Evolutionary conservation across 2,888 invertebrate genomes (phyloP), one percentile per base, ranked within the genome.

Genomic region (Panopea generosa): DNA sequence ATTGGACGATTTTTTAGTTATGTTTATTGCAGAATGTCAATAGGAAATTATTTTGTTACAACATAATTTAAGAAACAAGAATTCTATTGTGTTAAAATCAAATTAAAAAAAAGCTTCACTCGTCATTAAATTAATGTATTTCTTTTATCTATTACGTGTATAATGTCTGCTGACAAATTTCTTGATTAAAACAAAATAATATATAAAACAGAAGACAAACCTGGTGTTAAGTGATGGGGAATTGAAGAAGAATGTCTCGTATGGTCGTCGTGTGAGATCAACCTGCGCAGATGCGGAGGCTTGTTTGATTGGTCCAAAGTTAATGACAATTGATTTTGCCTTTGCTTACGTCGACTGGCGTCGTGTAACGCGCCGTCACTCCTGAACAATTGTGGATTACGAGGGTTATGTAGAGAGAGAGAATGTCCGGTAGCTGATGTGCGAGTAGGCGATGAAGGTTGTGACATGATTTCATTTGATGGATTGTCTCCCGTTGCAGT

Each of bases 381-480:
- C 14, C 72, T 50, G 63, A 76, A 76, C 18, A 80, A 43, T 4
- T 52, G 16, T n/a, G 52, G 47, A 14, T 55, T 45, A 1, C 38
- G 40, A 9, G 45, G 50, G 26, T 56, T 45, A 45, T 56, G 20
- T 6, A 20, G 33, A 7, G 18, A 45, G 18, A 18, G n/a, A 29
- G 6, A 55, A 7, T 24, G 55, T 26, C 33, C 33, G 38, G 14
- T 20, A 47, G 9, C 45, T n/a, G 1, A 45, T 47, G n/a, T 52
- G n/a, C n/a, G n/a, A n/a, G n/a, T n/a, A n/a, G n/a, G n/a, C 7
- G 77, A 73, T 7, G 77, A 65, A 1, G 77, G 69, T 24, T 59
- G 63, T 43, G 72, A 69, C 27, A 62, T 45, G 18, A 69, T 49
- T 11, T 22, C 40, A 33, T 33, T 33, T 7, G 33, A 33, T 11